Base-by-base conservation (phyloP, 2,888 invertebrate genomes). In the Lamellibrachia satsuma region DNA sequence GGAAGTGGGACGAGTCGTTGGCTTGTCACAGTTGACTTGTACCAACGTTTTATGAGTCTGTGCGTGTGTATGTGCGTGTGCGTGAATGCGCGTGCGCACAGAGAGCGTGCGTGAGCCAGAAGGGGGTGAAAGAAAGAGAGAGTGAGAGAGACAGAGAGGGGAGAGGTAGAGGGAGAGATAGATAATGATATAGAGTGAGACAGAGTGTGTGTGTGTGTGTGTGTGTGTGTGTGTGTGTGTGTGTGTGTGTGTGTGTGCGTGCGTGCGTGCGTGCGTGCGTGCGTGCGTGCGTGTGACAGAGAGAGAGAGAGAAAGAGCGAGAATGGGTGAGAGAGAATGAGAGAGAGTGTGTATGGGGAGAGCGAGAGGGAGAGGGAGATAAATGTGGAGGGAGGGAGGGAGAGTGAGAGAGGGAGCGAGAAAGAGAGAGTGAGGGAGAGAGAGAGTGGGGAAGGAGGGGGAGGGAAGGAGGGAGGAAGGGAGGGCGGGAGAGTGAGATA, bases 131-230 rank as follows among this genome's bases (percentile, higher is more conserved):
- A 52, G 52, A 27, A 52, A 92, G 11, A 15, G 52, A 92, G 39
- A 52, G 9, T 15, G 27, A 52, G 52, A 27, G 52, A 92, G 15
- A 52, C 11, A 15, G 15, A 92, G 15, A 52, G 52, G 15, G 55
- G 52, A 15, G 55, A 92, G 15, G 39, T 39, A 39, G 39, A 39
- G 39, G 39, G 39, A 39, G 39, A 39, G 39, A 39, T 0, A 39
- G 92, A 92, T n/a, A 52, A 92, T 52, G 92, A 92, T 52, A 52
- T 52, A 52, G 52, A 92, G 15, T 39, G 39, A 22, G 55, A 92
- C 11, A 52, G 52, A 9, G 91, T n/a, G 27, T 22, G 1, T n/a
- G 1, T n/a, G 27, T 39, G 39, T 39, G 39, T 39, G 39, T 39
- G 39, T 39, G 39, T 39, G 39, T 0, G 39, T 39, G 39, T 0